Evolutionary conservation across 2,797 vertebrate species (phyloP).

Genomic region (Pteronotus mesoamericanus): DNA sequence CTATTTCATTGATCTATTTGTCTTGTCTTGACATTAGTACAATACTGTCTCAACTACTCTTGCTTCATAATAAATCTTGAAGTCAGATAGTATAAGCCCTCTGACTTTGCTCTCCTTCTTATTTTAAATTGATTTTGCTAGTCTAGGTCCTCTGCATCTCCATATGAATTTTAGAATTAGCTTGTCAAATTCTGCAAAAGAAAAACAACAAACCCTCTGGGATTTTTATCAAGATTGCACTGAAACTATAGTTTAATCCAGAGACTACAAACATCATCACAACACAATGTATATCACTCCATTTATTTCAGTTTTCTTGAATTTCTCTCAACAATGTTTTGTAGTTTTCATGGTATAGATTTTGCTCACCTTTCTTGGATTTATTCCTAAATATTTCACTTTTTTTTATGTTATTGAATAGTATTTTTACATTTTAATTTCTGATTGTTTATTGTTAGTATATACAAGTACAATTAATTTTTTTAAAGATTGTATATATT

Average conservation of each 20-base stretch:
- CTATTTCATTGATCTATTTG: background rate
- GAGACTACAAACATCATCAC: background rate
- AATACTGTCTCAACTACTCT: background rate
- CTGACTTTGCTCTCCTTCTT: background rate
- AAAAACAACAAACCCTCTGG: background rate
- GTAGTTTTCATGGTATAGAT: background rate
- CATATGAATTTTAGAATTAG: conserved; percentile 32
- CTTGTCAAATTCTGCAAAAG: background rate
- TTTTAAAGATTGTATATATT: too few species aligned
- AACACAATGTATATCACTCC: background rate
- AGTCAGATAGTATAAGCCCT: background rate
- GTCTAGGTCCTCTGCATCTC: background rate
- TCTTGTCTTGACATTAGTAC: background rate
- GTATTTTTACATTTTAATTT: background rate
- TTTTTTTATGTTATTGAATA: background rate
- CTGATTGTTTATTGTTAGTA: background rate
- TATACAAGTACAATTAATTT: background rate
- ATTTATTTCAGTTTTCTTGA: background rate
- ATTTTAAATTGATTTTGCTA: background rate
- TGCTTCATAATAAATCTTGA: conserved; percentile 35
- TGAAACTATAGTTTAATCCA: background rate
- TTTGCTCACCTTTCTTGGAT: background rate
- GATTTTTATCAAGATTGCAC: conserved; percentile 17
- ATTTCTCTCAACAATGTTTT: background rate
- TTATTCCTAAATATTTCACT: background rate